A percentile compares a stretch with the other conserved stretches of the same genome.
These are phyloP conservation scores for Exocentrus adspersus DNA, from an alignment of 2,888 invertebrate genomes.

Conservation along the genomic window DNA sequence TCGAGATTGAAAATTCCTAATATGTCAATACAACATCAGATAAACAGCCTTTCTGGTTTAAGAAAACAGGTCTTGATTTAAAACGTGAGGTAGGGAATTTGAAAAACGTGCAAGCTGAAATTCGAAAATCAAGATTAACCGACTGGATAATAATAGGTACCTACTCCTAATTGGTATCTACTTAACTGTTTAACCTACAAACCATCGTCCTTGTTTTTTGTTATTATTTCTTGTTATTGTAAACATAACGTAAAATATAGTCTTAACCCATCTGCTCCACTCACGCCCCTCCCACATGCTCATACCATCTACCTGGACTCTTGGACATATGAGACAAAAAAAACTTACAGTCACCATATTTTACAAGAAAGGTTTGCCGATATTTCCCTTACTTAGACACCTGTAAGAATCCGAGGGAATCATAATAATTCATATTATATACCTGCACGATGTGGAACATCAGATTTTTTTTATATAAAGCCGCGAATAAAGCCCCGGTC, in stretches of 20 bases:
- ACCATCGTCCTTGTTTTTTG: too few species aligned
- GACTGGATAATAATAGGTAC: too few species aligned
- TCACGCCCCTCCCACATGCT: neutral
- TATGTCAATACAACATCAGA: neutral
- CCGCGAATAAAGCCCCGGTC: slow-evolving; percentile 49
- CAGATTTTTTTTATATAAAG: slow-evolving; percentile 48
- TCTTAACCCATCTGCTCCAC: neutral
- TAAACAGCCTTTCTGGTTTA: neutral
- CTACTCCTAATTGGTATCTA: too few species aligned
- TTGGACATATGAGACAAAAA: neutral
- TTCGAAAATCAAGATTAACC: too few species aligned
- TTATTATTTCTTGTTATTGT: too few species aligned
- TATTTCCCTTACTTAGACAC: slow-evolving; percentile 33
- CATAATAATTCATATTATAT: slow-evolving; percentile 42
- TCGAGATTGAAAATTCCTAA: neutral
- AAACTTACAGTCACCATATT: neutral
- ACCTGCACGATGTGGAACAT: slow-evolving; percentile 37
- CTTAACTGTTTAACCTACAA: too few species aligned
- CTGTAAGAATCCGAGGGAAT: slow-evolving; percentile 37
- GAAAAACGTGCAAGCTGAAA: neutral
- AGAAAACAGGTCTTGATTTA: neutral
- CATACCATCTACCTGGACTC: neutral
- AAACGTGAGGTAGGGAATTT: neutral
- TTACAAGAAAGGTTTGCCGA: neutral
- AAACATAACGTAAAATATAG: too few species aligned